Evolutionary conservation across 2,113 vertebrate species (phyloP).

Genomic region (Atrichornis clamosus): DNA sequence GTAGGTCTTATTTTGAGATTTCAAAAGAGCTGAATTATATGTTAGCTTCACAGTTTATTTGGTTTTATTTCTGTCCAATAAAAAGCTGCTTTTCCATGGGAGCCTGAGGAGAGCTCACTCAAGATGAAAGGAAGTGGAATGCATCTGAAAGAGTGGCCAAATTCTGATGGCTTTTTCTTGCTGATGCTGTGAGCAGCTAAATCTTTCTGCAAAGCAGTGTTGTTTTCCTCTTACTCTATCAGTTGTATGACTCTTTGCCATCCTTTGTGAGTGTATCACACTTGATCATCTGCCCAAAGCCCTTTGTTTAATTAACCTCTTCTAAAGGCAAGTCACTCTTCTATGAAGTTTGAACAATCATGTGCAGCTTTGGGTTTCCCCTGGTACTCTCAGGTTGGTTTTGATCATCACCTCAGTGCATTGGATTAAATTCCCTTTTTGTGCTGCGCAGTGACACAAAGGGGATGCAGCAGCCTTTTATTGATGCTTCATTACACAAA

Average conservation of each 20-base stretch:
- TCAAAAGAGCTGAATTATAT: conserved; percentile 16
- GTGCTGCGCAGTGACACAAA: neutral
- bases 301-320: neutral
- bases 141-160: neutral
- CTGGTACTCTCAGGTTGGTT: neutral
- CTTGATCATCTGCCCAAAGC: neutral
- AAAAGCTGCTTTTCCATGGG: conserved; percentile 15
- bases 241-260: neutral
- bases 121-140: conserved; percentile 43
- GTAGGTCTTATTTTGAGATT: neutral
- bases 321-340: neutral
- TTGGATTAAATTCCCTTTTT: neutral
- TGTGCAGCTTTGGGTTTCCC: neutral
- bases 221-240: neutral
- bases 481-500: neutral
- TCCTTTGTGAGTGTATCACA: neutral
- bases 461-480: neutral
- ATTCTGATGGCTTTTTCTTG: neutral
- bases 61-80: neutral
- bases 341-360: neutral
- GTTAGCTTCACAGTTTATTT: conserved; percentile 30
- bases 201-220: neutral
- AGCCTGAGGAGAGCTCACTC: neutral
- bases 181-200: neutral
- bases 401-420: neutral